Percentiles rank a stretch among this genome's conserved stretches.
These are phyloP conservation scores for Panopea generosa DNA, from an alignment of 2,888 invertebrate species.

Conservation along the genomic window DNA sequence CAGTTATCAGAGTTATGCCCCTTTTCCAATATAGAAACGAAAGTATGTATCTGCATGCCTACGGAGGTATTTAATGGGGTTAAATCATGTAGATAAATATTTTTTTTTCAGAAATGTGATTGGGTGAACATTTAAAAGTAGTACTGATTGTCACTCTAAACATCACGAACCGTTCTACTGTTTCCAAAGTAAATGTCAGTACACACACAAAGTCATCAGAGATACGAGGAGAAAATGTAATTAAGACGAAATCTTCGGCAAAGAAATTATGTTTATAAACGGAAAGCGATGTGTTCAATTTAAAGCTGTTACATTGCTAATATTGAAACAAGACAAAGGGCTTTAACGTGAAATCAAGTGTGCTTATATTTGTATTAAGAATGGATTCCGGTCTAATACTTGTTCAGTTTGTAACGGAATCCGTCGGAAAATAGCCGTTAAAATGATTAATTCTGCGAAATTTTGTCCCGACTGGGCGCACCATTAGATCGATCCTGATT, in stretches of 20 bases:
- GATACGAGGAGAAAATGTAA: no score
- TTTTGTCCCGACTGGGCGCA: background rate
- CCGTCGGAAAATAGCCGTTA: slow-evolving; percentile 33
- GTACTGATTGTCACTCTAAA: no score
- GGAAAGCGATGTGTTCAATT: slow-evolving; percentile 22
- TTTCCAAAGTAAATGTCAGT: no score
- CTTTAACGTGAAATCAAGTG: slow-evolving; percentile 32
- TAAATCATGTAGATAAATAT: no score
- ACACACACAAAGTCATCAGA: background rate
- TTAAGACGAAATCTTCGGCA: no score
- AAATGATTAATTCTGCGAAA: slow-evolving; percentile 44
- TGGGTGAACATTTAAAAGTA: no score
- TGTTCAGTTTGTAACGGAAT: slow-evolving; percentile 30
- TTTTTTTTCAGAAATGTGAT: no score
- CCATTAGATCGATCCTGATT: slow-evolving; percentile 23
- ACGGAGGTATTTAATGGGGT: no score
- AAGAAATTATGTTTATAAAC: slow-evolving; percentile 24
- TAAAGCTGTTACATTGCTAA: slow-evolving; percentile 18
- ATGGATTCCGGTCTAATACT: slow-evolving; percentile 7
- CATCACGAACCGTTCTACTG: no score
- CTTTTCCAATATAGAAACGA: no score
- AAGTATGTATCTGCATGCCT: no score
- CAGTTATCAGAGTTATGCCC: no score
- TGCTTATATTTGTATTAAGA: slow-evolving; percentile 33
- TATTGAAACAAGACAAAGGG: slow-evolving; percentile 9